These are phyloP conservation scores for Piaya cayana DNA, from an alignment of 2,113 vertebrate genomes.

Conservation along the genomic window DNA sequence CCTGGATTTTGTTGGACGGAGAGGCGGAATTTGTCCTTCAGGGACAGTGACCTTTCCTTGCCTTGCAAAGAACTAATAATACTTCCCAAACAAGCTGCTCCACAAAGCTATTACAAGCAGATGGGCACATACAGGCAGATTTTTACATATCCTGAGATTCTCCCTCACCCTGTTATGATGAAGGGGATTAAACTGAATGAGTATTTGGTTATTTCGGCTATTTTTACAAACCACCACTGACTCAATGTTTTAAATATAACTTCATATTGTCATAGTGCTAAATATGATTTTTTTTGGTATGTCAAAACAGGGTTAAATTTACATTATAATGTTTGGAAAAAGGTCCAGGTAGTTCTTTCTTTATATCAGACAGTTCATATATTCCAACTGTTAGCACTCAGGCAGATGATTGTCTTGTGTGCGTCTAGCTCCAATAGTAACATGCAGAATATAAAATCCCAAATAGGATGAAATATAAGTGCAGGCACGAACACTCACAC, in stretches of 20 bases:
- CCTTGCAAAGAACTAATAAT: neutral
- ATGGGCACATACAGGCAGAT: neutral
- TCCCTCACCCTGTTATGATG: neutral
- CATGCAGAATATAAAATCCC: neutral
- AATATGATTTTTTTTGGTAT: neutral
- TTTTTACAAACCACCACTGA: neutral
- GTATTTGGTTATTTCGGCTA: neutral
- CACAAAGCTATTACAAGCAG: neutral
- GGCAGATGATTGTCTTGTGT: neutral
- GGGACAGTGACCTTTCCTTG: slow-evolving; percentile 23
- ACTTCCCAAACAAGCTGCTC: neutral
- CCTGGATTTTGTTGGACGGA: neutral
- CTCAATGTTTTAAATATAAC: neutral
- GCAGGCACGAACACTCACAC: neutral
- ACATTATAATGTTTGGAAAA: neutral
- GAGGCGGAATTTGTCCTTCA: slow-evolving; percentile 43
- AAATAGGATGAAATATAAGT: neutral
- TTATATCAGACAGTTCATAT: neutral
- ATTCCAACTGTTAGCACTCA: slow-evolving; percentile 1
- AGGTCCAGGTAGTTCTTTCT: neutral
- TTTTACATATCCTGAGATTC: neutral
- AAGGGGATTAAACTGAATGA: neutral
- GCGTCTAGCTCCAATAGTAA: neutral
- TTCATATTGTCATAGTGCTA: neutral
- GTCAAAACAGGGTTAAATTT: neutral